Base-by-base conservation (phyloP, 1,140 invertebrate species). In the Halictus rubicundus region DNA sequence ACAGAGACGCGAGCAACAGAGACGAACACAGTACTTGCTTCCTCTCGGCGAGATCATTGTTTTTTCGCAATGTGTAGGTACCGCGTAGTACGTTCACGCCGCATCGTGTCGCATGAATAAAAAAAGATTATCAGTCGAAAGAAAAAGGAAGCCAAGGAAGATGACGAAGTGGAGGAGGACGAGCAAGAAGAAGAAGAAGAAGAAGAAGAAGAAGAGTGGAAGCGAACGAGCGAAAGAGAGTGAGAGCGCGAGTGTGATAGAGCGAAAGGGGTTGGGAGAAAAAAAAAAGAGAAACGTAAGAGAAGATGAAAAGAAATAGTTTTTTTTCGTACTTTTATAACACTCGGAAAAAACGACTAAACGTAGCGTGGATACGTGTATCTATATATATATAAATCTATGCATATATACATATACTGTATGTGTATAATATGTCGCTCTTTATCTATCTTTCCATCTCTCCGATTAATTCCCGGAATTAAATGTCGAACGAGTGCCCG, bases 251-350 rank as follows among this genome's bases (percentile, higher is more conserved):
- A 16, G 25, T 12, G 25, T 7, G 12, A 57, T 14, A 61, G 14
- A 25, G 25, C 25, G 25, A 7, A 12, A 14, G 83, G 75, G 39
- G 4, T 27, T 23, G 32, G 6, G 19, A 19, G 16, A n/a, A n/a
- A n/a, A n/a, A n/a, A n/a, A n/a, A n/a, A n/a, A 52, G 19, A 52
- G 19, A 52, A 52, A 16, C 19, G 19, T 19, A 21, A 52, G 19
- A 52, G 4, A 52, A 21, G 49, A 52, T 52, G 49, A 52, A 72
- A 32, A 39, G 74, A 39, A 66, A 75, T 74, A 74, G 61, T 65
- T 84, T 80, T 81, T 69, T 85, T 85, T 84, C 78, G 64, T 85
- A 85, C 82, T 85, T 85, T 85, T 85, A 84, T 85, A 85, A 85
- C 42, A 73, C 64, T 75, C 77, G 60, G 65, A 70, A 69, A 23